A percentile compares a stretch with the other conserved stretches of the same genome.
Conservation (phyloP, 2,888 invertebrate genomes). For the Paralinhomoeus sp. region DNA sequence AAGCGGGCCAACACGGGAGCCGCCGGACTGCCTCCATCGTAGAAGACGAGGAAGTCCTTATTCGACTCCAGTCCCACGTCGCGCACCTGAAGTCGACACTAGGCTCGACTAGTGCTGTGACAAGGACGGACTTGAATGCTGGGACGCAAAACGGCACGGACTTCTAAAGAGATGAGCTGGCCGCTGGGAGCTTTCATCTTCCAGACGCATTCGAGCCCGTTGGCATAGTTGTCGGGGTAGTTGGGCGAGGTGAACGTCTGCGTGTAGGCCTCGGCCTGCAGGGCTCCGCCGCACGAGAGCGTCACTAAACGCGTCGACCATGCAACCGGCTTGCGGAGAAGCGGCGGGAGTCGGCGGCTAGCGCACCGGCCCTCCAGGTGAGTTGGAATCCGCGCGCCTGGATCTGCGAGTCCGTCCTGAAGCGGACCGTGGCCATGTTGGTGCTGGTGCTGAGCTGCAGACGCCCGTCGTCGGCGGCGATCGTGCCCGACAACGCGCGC, state of each 20-base stretch:
- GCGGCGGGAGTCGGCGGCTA: no score
- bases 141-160: slow-evolving; percentile 20
- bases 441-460: slow-evolving; percentile 60
- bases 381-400: slow-evolving; percentile 62
- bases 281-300: slow-evolving; percentile 63
- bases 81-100: slow-evolving; percentile 18
- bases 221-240: slow-evolving; percentile 73
- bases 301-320: slow-evolving; percentile 40
- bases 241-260: slow-evolving; percentile 72
- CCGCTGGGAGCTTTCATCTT: slow-evolving; percentile 63
- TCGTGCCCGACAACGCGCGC: background rate
- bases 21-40: slow-evolving; percentile 69
- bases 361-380: slow-evolving; percentile 20
- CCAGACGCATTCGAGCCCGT: slow-evolving; percentile 83
- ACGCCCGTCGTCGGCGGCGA: slow-evolving; percentile 44
- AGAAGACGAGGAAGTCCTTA: slow-evolving; percentile 56
- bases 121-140: no score
- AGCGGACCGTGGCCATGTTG: slow-evolving; percentile 91
- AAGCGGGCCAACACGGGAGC: slow-evolving; percentile 48
- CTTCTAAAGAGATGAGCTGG: slow-evolving; percentile 68
- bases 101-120: no score
- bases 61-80: slow-evolving; percentile 26
- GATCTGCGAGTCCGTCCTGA: slow-evolving; percentile 74
- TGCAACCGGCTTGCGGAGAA: no score
- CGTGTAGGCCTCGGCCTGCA: slow-evolving; percentile 63